Percentiles rank a stretch among this genome's conserved stretches.
phyloP scores from a whole-genome alignment of 2,113 vertebrate species.

The Shinisaurus crocodilurus region DNA sequence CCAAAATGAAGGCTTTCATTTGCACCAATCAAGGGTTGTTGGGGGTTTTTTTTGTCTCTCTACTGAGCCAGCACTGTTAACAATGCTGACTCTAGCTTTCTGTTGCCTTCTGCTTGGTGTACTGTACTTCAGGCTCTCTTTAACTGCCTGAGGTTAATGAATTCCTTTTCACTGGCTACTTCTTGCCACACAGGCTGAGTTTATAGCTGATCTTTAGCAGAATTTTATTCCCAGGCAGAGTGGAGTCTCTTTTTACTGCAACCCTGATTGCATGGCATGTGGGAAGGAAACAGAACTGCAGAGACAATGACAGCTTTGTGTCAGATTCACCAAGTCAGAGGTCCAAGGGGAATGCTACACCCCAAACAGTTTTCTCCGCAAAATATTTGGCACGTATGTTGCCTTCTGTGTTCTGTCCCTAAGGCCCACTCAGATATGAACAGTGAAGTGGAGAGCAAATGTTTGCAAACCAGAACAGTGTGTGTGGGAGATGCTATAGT shows the following conservation, averaged over 20 bases:
- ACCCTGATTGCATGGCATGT: constrained; percentile 11
- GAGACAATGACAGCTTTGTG: constrained; percentile 29
- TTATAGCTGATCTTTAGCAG: constrained; percentile 34
- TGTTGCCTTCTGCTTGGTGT: constrained; percentile 24
- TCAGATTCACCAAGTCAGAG: constrained; percentile 17
- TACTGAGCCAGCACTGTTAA: constrained; percentile 12
- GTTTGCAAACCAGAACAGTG: background rate
- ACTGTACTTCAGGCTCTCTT: constrained; percentile 7
- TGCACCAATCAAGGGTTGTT: background rate
- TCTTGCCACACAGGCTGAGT: constrained; percentile 29
- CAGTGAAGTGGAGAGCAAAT: background rate
- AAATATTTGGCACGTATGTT: background rate
- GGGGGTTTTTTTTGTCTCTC: background rate
- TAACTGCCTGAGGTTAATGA: background rate
- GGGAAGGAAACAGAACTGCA: constrained; percentile 14
- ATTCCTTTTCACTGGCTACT: constrained; percentile 9
- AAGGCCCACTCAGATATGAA: background rate
- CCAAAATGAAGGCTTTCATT: constrained; percentile 1
- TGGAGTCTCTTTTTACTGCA: constrained; percentile 29
- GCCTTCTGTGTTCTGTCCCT: background rate
- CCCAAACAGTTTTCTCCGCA: constrained; percentile 6
- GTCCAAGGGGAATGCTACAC: constrained; percentile 2
- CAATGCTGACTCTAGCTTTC: constrained; percentile 37
- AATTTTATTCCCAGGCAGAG: constrained; percentile 21
- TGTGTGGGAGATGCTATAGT: background rate